phyloP scores from a whole-genome alignment of 2,888 invertebrate genomes.

The Drosophila eohydei region DNA sequence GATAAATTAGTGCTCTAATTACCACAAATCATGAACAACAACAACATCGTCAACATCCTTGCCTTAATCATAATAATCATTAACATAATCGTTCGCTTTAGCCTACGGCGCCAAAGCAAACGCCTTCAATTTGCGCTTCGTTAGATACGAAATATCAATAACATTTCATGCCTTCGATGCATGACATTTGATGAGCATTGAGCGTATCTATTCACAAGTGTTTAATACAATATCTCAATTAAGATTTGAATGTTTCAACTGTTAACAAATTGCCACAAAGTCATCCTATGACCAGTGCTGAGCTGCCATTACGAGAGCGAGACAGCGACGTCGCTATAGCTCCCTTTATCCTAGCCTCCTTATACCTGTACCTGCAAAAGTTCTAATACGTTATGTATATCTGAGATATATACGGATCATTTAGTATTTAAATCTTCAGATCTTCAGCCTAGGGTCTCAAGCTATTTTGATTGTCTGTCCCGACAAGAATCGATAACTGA shows the following conservation, averaged over 20 bases:
- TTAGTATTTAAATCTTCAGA: no score
- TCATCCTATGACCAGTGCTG: no score
- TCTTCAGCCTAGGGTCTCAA: no score
- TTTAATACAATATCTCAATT: background rate
- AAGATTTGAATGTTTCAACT: background rate
- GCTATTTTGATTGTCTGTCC: no score
- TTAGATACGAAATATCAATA: background rate
- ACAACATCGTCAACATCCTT: slow-evolving; percentile 8
- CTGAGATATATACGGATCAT: no score
- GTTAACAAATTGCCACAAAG: background rate
- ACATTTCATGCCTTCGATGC: background rate
- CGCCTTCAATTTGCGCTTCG: background rate
- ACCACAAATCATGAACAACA: slow-evolving; percentile 36
- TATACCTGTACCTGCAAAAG: no score
- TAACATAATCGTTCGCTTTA: slow-evolving; percentile 5
- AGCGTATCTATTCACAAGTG: background rate
- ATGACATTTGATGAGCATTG: background rate
- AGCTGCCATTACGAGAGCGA: no score
- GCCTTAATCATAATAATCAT: slow-evolving; percentile 4
- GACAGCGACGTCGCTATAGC: no score
- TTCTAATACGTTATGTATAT: no score
- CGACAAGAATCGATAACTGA: no score
- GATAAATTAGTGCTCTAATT: slow-evolving; percentile 43
- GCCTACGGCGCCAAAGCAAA: background rate
- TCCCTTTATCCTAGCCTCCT: no score